Evolutionary conservation across 2,888 invertebrate genomes (phyloP), one percentile per base, ranked within the genome.

Genomic region (Rutpela maculata): DNA sequence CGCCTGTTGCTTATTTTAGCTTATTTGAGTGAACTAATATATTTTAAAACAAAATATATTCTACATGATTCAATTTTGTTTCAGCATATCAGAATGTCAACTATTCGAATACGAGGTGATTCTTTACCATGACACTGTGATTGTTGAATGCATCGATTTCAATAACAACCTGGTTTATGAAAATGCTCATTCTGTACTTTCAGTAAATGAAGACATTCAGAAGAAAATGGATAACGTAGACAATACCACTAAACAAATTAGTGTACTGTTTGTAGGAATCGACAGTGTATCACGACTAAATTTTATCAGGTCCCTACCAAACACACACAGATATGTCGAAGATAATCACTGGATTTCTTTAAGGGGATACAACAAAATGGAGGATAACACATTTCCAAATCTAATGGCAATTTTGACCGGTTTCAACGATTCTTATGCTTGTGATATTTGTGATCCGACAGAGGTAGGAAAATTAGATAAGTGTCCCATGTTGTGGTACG

Each of bases 301-400:
- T 89, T 95, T 97, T 83, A 93, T 95, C 79, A 92, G 98, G 59
- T 95, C 95, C 83, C 95, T 98, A 95, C 95, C 95, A 0, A 92
- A 91, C 84, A 96, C 96, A 0, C 89, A 92, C 15, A 88, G 91
- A 1, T 93, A 91, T 81, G 90, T 97, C 69, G 90, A 92, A 75
- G 79, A 87, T 50, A 90, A 95, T 77, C 91, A 92, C 9, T 94
- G 94, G 35, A 91, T 96, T 63, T 96, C 97, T 87, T 91, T 98
- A 87, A 89, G 94, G 81, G 98, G 98, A 6, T 97, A 97, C 89
- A 97, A 96, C 87, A 98, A 98, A 92, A 95, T 98, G 7, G 98
- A 94, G 1, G 98, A 98, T 88, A 98, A 98, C 88, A 98, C 98
- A 0, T 97, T 95, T 88, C 97, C 97, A 0, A 98, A 98, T 88